phyloP scores from a whole-genome alignment of 2,113 vertebrate species.

The human region GRCh38 chr2:222045001-222045500 shows the following conservation, averaged over 20 bases:
- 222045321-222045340: neutral
- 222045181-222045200: neutral
- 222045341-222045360: neutral
- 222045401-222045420: neutral
- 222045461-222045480: neutral
- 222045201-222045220: neutral
- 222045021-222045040: neutral
- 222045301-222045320: neutral
- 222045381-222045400: neutral
- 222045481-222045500: neutral
- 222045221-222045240: neutral
- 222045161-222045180: neutral
- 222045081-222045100: neutral
- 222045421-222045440: neutral
- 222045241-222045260: neutral
- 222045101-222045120: neutral
- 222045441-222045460: neutral
- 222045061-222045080: neutral
- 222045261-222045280: neutral
- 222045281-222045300: neutral
- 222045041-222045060: neutral
- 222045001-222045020: too few relatives aligned
- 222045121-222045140: neutral
- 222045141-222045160: neutral
- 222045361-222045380: neutral